Evolutionary conservation across 1,140 invertebrate genomes (phyloP).

Genomic region (Danaus plexippus): DNA sequence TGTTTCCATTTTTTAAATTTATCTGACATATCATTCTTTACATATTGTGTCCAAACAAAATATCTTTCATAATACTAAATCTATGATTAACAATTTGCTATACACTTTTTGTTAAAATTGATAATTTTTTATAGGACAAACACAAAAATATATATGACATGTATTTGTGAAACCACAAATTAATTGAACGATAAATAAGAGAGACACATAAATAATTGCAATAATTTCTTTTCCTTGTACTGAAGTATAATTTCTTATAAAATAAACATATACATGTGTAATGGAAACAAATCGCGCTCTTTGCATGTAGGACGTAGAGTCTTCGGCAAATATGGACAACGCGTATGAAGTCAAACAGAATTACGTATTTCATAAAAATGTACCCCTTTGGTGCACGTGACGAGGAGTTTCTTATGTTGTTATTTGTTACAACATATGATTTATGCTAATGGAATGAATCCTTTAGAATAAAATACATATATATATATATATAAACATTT

Average conservation of each 20-base stretch:
- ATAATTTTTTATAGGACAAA: too few species aligned
- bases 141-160: too few species aligned
- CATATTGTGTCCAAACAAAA: too few species aligned
- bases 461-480: conserved; percentile 4
- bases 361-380: conserved; percentile 72
- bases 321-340: conserved; percentile 70
- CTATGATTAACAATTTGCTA: too few species aligned
- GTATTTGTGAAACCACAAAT: too few species aligned
- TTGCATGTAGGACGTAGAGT: conserved; percentile 66
- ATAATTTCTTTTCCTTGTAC: background rate
- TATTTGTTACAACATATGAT: conserved; percentile 13
- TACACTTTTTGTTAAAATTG: too few species aligned
- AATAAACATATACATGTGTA: conserved; percentile 3
- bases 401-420: conserved; percentile 30
- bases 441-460: conserved; percentile 5
- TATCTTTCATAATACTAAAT: too few species aligned
- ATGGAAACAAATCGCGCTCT: conserved; percentile 41
- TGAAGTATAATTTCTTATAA: conserved; percentile 2
- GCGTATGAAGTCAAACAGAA: conserved; percentile 71
- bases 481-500: too few species aligned
- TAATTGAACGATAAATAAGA: too few species aligned
- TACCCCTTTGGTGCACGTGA: conserved; percentile 63
- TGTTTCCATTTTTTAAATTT: conserved; percentile 40
- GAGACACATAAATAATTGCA: background rate
- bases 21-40: too few species aligned